phyloP scores from a whole-genome alignment of 1,140 invertebrate species.

The Pachypsylla venusta region DNA sequence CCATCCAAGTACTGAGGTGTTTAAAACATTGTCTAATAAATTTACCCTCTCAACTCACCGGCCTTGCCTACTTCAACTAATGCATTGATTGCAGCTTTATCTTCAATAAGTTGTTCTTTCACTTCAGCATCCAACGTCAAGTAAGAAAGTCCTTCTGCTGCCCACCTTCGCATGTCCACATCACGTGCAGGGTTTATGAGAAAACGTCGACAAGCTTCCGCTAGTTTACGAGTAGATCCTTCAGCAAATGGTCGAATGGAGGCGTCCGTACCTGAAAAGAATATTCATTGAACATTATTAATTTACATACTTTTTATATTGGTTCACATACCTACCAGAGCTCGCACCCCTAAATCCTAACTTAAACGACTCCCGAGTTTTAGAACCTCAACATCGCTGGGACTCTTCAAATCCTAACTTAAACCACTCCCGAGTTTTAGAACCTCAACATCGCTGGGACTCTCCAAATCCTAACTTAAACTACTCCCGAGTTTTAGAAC shows the following conservation, averaged over 20 bases:
- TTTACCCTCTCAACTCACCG: conserved; percentile 31
- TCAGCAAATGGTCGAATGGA: conserved; percentile 87
- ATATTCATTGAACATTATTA: too few species aligned
- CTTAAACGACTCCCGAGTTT: too few species aligned
- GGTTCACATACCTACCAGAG: too few species aligned
- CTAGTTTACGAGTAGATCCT: conserved; percentile 81
- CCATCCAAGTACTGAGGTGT: too few species aligned
- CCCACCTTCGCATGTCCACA: conserved; percentile 83
- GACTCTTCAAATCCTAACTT: too few species aligned
- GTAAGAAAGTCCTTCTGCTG: conserved; percentile 93
- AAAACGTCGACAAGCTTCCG: conserved; percentile 84
- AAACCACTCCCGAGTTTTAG: too few species aligned
- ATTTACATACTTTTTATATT: too few species aligned
- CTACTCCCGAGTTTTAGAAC: too few species aligned
- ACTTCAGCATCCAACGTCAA: conserved; percentile 95
- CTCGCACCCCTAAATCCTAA: too few species aligned
- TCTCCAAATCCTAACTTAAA: too few species aligned
- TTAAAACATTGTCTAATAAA: not conserved
- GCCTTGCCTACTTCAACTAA: conserved; percentile 76
- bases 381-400: too few species aligned
- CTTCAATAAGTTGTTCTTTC: conserved; percentile 89
- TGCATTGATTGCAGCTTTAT: conserved; percentile 61
- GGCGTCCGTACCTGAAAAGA: conserved; percentile 59
- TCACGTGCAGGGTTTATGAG: conserved; percentile 75
- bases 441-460: too few species aligned